These are phyloP conservation scores for Hylaeus volcanicus DNA, from an alignment of 1,140 invertebrate species.

Conservation along the genomic window DNA sequence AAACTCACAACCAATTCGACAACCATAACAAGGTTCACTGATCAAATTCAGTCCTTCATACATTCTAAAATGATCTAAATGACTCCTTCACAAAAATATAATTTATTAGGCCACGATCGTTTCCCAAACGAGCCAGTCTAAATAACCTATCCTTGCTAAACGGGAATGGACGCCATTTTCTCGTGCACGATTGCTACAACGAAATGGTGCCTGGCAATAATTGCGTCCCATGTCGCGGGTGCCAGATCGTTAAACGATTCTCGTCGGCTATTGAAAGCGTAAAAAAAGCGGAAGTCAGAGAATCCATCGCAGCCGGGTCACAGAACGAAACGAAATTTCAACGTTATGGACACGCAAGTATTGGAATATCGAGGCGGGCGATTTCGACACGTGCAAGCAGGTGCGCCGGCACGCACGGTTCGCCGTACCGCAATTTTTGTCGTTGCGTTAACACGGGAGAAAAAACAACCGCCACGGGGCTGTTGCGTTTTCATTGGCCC, in stretches of 20 bases:
- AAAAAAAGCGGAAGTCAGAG: slow-evolving; percentile 44
- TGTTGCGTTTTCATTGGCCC: slow-evolving; percentile 16
- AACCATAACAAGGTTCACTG: too few species aligned
- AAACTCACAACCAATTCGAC: too few species aligned
- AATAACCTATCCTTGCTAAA: too few species aligned
- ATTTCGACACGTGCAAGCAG: slow-evolving; percentile 33
- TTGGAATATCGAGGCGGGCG: slow-evolving; percentile 24
- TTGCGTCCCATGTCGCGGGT: slow-evolving; percentile 1
- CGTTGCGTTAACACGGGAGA: slow-evolving; percentile 40
- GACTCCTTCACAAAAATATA: too few species aligned
- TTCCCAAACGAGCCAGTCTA: too few species aligned
- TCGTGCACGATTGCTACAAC: not conserved
- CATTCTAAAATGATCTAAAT: too few species aligned
- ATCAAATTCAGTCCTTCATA: too few species aligned
- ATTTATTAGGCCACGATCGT: too few species aligned
- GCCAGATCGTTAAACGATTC: slow-evolving; percentile 38
- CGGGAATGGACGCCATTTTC: not conserved
- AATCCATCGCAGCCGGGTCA: slow-evolving; percentile 29
- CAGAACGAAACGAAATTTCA: slow-evolving; percentile 58
- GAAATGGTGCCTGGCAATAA: not conserved
- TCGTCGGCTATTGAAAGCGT: slow-evolving; percentile 26
- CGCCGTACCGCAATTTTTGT: slow-evolving; percentile 34
- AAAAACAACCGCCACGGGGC: slow-evolving; percentile 39
- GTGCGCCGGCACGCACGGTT: not conserved
- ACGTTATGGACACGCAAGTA: slow-evolving; percentile 39